phyloP scores from a whole-genome alignment of 2,888 invertebrate genomes.

The Choristoneura rosaceana region DNA sequence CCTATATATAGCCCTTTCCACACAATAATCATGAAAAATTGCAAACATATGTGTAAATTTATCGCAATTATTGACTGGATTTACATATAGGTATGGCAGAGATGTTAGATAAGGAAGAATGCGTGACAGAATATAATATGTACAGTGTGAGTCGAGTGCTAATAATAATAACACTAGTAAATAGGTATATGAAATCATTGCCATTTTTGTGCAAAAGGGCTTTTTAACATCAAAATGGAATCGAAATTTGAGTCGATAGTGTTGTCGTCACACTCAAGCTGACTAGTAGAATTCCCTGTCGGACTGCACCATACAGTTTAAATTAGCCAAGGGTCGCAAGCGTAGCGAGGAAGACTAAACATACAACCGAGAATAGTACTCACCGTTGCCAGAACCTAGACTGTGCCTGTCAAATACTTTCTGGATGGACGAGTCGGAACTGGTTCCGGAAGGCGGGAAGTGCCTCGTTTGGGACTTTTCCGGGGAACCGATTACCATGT shows the following conservation, averaged over 20 bases:
- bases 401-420: slow-evolving; percentile 76
- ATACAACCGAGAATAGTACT: slow-evolving; percentile 55
- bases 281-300: slow-evolving; percentile 55
- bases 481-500: slow-evolving; percentile 57
- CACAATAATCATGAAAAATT: slow-evolving; percentile 3
- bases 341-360: slow-evolving; percentile 50
- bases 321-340: slow-evolving; percentile 54
- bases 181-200: not conserved
- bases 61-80: not conserved
- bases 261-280: slow-evolving; percentile 55
- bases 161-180: not conserved
- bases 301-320: slow-evolving; percentile 48
- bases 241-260: slow-evolving; percentile 34
- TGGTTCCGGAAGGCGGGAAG: slow-evolving; percentile 66
- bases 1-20: slow-evolving; percentile 31
- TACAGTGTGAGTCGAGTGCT: slow-evolving; percentile 13
- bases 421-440: slow-evolving; percentile 63
- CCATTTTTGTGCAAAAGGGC: slow-evolving; percentile 16
- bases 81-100: not conserved
- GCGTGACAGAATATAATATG: not conserved
- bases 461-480: slow-evolving; percentile 68
- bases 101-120: not conserved
- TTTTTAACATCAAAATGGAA: slow-evolving; percentile 15
- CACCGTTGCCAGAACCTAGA: slow-evolving; percentile 77
- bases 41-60: not conserved